Evolutionary conservation across 2,888 invertebrate species (phyloP), one percentile per base, ranked within the genome.

Genomic region (Caenorhabditis sp.): DNA sequence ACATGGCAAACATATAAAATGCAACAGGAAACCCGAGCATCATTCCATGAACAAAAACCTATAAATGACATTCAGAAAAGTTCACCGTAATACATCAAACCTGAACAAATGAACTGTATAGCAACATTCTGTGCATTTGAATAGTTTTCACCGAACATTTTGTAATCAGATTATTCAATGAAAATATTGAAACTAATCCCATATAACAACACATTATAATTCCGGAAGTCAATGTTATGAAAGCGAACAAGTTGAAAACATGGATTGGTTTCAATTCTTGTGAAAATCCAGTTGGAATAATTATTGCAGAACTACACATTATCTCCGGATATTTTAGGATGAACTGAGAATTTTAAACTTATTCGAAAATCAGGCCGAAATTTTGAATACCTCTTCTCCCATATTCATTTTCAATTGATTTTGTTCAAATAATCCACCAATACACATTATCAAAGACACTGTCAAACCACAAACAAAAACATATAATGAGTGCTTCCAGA

Each of bases 21-120:
- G n/a, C 10, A n/a, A 67, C n/a, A 1, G 70, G 70, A 12, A 70
- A 70, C 4, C 66, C 66, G n/a, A 70, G 20, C 66, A 70, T 67
- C 23, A 59, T n/a, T 0, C 38, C 57, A 25, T 70, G 70, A 43
- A 43, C 43, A 3, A 2, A 10, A 10, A 43, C 43, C 43, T 43
- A 2, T 10, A 43, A 43, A 10, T 10, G 14, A 12, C 43, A 43
- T 43, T 43, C 14, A 10, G 14, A 10, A 31, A 10, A 31, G 14
- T 17, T 17, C 43, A 43, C 5, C 3, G 14, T 43, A 10, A 12
- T 14, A 2, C 17, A 14, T 14, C 17, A 17, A 43, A 31, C 43
- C 43, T 43, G 43, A 10, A 43, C 43, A 43, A 43, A 43, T 3
- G 14, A 10, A 14, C 17, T 43, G 43, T 43, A 43, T 5, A 43